Evolutionary conservation across 2,113 vertebrate species (phyloP).

Genomic region (Oenanthe melanoleuca): DNA sequence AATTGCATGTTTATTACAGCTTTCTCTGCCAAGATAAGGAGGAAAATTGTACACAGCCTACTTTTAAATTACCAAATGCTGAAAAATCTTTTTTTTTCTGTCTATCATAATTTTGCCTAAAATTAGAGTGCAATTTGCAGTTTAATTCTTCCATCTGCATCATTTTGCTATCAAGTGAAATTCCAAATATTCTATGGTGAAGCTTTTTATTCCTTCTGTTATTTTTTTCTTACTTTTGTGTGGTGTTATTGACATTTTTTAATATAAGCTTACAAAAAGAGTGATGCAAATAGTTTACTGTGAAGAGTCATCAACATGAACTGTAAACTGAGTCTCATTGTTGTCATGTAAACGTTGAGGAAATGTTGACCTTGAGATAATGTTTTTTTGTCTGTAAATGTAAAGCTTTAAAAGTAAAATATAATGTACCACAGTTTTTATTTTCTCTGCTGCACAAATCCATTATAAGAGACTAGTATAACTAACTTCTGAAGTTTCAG

Average conservation of each 20-base stretch:
- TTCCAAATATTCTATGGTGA: neutral
- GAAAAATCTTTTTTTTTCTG: constrained; percentile 19
- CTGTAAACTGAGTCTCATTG: neutral
- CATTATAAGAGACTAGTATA: neutral
- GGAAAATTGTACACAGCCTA: constrained; percentile 22
- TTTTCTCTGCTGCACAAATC: neutral
- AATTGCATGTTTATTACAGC: constrained; percentile 47
- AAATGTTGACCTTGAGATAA: neutral
- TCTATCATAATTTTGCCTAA: constrained; percentile 40
- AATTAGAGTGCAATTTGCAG: constrained; percentile 10
- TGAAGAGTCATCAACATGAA: neutral
- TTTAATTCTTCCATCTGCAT: neutral
- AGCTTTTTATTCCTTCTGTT: neutral
- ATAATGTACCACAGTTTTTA: neutral
- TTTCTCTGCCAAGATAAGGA: constrained; percentile 49
- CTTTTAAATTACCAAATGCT: constrained; percentile 46
- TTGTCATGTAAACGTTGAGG: neutral
- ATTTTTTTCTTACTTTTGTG: neutral
- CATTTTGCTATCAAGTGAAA: neutral
- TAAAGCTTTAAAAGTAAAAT: neutral
- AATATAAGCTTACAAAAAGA: neutral
- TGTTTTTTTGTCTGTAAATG: neutral
- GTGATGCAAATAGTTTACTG: neutral
- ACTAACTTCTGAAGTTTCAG: neutral
- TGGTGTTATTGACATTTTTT: neutral